phyloP scores from a whole-genome alignment of 1,140 invertebrate genomes.

The Arion vulgaris region DNA sequence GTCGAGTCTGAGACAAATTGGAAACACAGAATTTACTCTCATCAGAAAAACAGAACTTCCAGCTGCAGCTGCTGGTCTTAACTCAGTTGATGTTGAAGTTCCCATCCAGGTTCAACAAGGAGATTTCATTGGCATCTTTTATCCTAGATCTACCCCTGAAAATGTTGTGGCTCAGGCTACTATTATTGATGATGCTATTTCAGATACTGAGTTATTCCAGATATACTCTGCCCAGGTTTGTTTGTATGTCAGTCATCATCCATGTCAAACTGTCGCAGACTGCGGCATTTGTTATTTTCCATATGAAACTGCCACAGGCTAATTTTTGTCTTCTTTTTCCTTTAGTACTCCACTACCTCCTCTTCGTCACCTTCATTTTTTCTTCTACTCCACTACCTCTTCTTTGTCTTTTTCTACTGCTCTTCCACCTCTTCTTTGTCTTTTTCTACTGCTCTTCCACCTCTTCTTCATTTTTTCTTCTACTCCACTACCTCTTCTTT shows the following conservation, averaged over 20 bases:
- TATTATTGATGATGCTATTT: conserved; percentile 47
- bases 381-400: too few relatives aligned
- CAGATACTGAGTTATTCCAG: conserved; percentile 57
- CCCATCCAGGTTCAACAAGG: conserved; percentile 58
- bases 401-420: too few relatives aligned
- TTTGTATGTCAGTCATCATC: background rate
- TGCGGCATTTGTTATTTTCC: too few relatives aligned
- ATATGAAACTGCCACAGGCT: too few relatives aligned
- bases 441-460: too few relatives aligned
- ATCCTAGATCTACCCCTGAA: conserved; percentile 47
- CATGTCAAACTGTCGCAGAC: too few relatives aligned
- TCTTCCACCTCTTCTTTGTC: too few relatives aligned
- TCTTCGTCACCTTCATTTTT: too few relatives aligned
- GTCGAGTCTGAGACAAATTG: conserved; percentile 58
- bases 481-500: too few relatives aligned
- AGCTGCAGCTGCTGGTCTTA: conserved; percentile 51
- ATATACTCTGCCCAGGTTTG: conserved; percentile 45
- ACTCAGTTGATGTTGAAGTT: conserved; percentile 38
- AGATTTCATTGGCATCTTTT: conserved; percentile 68
- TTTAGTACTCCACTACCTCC: too few relatives aligned
- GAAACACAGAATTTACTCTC: conserved; percentile 53
- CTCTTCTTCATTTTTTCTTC: too few relatives aligned
- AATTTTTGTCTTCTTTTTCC: background rate
- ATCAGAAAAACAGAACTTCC: conserved; percentile 52
- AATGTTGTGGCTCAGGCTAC: conserved; percentile 61